These are phyloP conservation scores for Phylloscopus collybita DNA, from an alignment of 2,797 vertebrate species.

Conservation along the genomic window DNA sequence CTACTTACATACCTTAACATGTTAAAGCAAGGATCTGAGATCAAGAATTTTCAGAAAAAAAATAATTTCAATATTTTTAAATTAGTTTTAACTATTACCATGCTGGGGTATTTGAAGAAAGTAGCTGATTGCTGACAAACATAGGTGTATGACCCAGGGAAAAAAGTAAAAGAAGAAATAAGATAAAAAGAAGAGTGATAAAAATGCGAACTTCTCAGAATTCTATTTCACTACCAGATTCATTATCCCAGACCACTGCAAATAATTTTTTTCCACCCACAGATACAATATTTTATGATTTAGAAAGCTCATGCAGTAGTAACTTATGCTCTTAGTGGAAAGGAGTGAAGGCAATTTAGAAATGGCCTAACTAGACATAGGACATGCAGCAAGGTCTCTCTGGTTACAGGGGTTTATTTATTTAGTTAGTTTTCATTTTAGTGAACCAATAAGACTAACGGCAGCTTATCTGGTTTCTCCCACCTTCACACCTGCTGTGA, in stretches of 20 bases:
- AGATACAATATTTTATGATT: not conserved
- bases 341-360: not conserved
- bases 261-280: not conserved
- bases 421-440: not conserved
- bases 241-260: not conserved
- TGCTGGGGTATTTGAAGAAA: not conserved
- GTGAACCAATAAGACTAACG: not conserved
- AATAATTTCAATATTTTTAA: not conserved
- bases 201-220: not conserved
- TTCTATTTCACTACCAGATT: not conserved
- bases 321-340: not conserved
- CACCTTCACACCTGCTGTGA: not conserved
- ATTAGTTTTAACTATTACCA: not conserved
- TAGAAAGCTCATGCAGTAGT: not conserved
- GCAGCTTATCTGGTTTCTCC: not conserved
- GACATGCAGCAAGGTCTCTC: not conserved
- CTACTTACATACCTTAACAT: not conserved
- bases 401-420: not conserved
- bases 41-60: not conserved
- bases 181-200: not conserved
- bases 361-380: not conserved
- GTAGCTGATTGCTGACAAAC: not conserved
- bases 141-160: not conserved
- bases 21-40: not conserved
- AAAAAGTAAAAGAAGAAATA: not conserved